These are phyloP conservation scores for Climacteris rufus DNA, from an alignment of 2,113 vertebrate species.

Conservation along the genomic window DNA sequence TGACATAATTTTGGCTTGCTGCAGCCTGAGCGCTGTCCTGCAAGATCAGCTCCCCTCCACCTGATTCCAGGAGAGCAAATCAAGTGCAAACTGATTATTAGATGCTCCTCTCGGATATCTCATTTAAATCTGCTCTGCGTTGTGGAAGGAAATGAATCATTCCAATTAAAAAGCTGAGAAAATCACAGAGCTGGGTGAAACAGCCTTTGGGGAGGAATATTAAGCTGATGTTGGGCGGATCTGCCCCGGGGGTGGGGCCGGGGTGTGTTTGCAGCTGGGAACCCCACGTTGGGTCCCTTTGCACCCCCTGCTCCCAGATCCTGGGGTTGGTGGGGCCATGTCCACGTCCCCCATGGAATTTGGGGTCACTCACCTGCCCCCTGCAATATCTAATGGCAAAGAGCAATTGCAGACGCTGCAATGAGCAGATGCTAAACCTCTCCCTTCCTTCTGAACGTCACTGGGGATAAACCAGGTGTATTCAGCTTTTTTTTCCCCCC, in stretches of 20 bases:
- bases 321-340: accelerated
- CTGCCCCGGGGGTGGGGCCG: accelerated
- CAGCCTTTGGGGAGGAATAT: neutral
- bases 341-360: accelerated
- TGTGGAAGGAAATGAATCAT: constrained; percentile 17
- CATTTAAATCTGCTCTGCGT: neutral
- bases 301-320: neutral
- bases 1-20: neutral
- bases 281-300: accelerated
- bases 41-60: neutral
- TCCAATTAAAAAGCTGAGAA: neutral
- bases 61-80: neutral
- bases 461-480: neutral
- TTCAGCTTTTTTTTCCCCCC: neutral
- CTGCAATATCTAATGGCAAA: accelerated
- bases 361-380: neutral
- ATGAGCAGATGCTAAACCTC: neutral
- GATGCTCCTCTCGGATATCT: neutral
- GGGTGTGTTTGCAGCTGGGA: neutral
- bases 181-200: neutral
- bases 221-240: accelerated
- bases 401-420: neutral
- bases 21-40: neutral
- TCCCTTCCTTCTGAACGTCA: neutral
- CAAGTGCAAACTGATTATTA: neutral